Evolutionary conservation across 2,888 invertebrate species (phyloP).

Genomic region (Anoncus sp.): DNA sequence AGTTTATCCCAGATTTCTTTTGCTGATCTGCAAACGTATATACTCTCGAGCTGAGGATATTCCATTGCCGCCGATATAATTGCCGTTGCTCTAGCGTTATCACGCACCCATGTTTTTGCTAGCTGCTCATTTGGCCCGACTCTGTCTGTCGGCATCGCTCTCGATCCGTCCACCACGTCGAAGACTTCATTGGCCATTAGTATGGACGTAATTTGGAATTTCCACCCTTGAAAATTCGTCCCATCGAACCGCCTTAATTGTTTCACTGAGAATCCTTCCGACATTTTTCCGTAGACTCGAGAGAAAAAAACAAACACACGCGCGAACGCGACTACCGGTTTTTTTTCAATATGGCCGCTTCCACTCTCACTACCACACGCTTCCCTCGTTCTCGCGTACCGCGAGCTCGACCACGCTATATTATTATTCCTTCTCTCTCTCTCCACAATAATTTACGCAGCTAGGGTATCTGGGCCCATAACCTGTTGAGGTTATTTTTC

Average conservation of each 20-base stretch:
- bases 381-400: too few relatives aligned
- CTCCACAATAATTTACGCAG: background rate
- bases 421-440: too few relatives aligned
- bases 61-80: constrained; percentile 14
- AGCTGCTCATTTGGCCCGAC: background rate
- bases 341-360: constrained; percentile 7
- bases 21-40: background rate
- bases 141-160: background rate
- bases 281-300: constrained; percentile 8
- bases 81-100: constrained; percentile 18
- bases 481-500: constrained; percentile 42
- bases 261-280: constrained; percentile 31
- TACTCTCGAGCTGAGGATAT: constrained; percentile 10
- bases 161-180: constrained; percentile 45
- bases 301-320: too few relatives aligned
- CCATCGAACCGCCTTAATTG: constrained; percentile 56
- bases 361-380: background rate
- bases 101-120: background rate
- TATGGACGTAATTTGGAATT: constrained; percentile 55
- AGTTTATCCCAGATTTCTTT: constrained; percentile 15
- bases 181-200: constrained; percentile 53
- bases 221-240: constrained; percentile 58
- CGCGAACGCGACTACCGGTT: too few relatives aligned
- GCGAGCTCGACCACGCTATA: too few relatives aligned
- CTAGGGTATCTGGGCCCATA: constrained; percentile 36